These are phyloP conservation scores for Sebastolobus altivelis DNA, from an alignment of 2,797 vertebrate genomes.

Conservation along the genomic window DNA sequence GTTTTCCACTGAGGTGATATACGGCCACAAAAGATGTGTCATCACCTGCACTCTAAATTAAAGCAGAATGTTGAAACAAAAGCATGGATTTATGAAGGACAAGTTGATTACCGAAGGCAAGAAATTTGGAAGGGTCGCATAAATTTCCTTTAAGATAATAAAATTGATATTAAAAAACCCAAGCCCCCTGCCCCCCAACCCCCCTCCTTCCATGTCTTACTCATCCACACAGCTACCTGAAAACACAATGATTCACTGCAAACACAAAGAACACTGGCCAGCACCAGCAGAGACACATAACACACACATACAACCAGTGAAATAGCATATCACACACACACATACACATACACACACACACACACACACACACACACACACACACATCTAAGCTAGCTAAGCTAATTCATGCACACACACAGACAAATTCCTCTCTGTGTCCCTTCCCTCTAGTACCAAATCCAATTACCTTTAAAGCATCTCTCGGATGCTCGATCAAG, in stretches of 20 bases:
- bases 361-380: constrained; percentile 20
- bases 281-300: constrained; percentile 27
- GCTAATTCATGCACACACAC: constrained; percentile 59
- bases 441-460: constrained; percentile 69
- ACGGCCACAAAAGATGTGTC: background rate
- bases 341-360: constrained; percentile 14
- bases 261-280: constrained; percentile 32
- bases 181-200: background rate
- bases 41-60: background rate
- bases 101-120: background rate
- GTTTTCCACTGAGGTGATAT: constrained; percentile 2
- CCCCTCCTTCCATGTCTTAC: constrained; percentile 37
- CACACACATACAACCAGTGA: background rate
- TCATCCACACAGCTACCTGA: constrained; percentile 59
- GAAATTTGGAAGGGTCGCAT: constrained; percentile 7
- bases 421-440: constrained; percentile 64
- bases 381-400: constrained; percentile 14
- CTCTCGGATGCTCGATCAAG: constrained; percentile 76
- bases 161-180: background rate
- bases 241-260: constrained; percentile 68
- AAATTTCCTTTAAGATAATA: constrained; percentile 30
- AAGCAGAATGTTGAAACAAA: constrained; percentile 5
- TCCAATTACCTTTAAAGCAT: constrained; percentile 81
- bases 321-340: background rate
- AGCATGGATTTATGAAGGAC: constrained; percentile 4